Base-by-base conservation (phyloP, 2,797 vertebrate genomes). In the Acanthurus lineatus region DNA sequence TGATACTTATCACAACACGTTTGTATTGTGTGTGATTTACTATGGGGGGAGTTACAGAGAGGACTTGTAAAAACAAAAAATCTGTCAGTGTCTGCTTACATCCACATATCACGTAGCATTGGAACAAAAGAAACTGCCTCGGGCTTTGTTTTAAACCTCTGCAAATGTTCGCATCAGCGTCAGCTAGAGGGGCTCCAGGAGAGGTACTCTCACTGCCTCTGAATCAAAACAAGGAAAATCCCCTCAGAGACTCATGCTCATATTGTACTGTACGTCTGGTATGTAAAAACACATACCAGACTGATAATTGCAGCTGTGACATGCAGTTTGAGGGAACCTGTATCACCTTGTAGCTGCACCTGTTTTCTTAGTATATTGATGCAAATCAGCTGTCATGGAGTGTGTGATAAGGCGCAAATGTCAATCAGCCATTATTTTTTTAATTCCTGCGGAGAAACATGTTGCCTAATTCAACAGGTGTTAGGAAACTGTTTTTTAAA, bases 61-160 rank as follows among this genome's bases (percentile, higher is more conserved):
- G 8, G 65, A 32, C n/a, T 20, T 19, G 15, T 28, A 22, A 52
- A 10, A 70, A 58, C n/a, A 25, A 48, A 40, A 32, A 68, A 44
- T 51, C 20, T 73, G 19, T 66, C 42, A 53, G 38, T 5, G 47
- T 64, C 64, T 85, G 35, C 76, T 78, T 67, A 19, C 70, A 66
- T 66, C 22, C 15, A 75, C 44, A 76, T 60, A 11, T 51, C 9
- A 51, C n/a, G 44, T 32, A 35, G 2, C 28, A 9, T 1, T 5
- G 16, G 49, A 47, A 10, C n/a, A 38, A 62, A 4, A 52, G 15
- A 54, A 63, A 52, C 12, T 0, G 20, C 85, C 78, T 58, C 28
- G 6, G 51, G 72, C 3, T 20, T 44, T 3, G 28, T 63, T 76
- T 38, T 69, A 45, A 68, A 56, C 63, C 15, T 14, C 40, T 9